Conservation (phyloP, 1,140 invertebrate genomes). For the Drosophila rhopaloa region DNA sequence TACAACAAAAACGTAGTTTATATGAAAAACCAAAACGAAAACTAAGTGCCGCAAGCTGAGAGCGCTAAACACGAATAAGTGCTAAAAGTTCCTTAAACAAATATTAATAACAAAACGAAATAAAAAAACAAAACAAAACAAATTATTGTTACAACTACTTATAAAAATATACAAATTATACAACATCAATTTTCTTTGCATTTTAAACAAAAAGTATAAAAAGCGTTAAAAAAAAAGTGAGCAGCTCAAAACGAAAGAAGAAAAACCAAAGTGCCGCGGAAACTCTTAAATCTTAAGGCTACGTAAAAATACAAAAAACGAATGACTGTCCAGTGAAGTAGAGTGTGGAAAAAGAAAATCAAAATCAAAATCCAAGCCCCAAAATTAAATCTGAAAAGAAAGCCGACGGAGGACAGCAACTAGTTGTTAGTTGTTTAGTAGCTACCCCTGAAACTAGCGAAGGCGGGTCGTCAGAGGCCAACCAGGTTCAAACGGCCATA, state of each 20-base stretch:
- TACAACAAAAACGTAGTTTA: conserved; percentile 26
- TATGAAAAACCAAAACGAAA: conserved; percentile 48
- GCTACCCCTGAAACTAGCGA: neutral
- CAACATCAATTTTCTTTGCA: conserved; percentile 65
- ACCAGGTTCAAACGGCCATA: conserved; percentile 60
- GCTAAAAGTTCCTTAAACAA: conserved; percentile 77
- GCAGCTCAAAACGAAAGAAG: conserved; percentile 19
- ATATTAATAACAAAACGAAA: conserved; percentile 24
- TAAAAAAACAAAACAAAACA: conserved; percentile 26
- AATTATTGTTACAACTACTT: conserved; percentile 69
- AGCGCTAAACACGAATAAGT: conserved; percentile 58
- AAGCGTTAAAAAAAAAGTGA: conserved; percentile 13
- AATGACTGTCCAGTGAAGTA: conserved; percentile 8
- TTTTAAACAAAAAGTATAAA: conserved; percentile 48
- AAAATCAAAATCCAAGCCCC: conserved; percentile 3
- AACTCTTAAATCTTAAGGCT: conserved; percentile 31
- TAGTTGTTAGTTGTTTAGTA: conserved; percentile 24
- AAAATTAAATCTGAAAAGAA: neutral
- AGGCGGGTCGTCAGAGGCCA: conserved; percentile 49
- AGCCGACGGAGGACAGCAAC: conserved; percentile 45
- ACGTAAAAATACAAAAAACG: conserved; percentile 4
- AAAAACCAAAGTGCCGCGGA: conserved; percentile 61
- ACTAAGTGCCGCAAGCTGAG: conserved; percentile 73
- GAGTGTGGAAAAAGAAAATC: conserved; percentile 7
- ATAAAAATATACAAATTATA: conserved; percentile 72